These are phyloP conservation scores for Agrochola circellaris DNA, from an alignment of 2,888 invertebrate genomes.

Conservation along the genomic window DNA sequence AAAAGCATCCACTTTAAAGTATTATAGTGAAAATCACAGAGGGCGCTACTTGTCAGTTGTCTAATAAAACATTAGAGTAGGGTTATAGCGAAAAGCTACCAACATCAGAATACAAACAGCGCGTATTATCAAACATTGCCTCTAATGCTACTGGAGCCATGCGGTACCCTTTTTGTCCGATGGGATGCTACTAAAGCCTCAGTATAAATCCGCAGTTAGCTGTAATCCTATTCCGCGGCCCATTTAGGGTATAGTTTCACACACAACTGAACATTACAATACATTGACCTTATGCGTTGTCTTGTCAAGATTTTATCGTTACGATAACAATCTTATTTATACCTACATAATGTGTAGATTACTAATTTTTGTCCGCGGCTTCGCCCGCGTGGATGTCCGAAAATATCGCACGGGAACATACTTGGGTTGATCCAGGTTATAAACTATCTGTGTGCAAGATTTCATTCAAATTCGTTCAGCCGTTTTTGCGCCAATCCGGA, in stretches of 20 bases:
- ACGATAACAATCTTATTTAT: slow-evolving; percentile 12
- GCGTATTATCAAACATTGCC: slow-evolving; percentile 81
- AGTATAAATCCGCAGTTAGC: slow-evolving; percentile 85
- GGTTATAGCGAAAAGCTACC: slow-evolving; percentile 45
- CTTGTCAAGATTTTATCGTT: slow-evolving; percentile 66
- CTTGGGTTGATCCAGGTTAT: too few species aligned
- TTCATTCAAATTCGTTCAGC: too few species aligned
- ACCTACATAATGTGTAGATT: not conserved
- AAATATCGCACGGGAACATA: too few species aligned
- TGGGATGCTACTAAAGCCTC: slow-evolving; percentile 83
- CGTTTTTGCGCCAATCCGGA: too few species aligned
- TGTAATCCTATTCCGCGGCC: slow-evolving; percentile 83
- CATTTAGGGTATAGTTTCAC: slow-evolving; percentile 81
- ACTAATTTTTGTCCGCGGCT: too few species aligned
- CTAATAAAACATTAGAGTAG: slow-evolving; percentile 47
- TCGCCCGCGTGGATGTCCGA: too few species aligned
- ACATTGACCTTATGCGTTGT: slow-evolving; percentile 73
- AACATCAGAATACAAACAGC: slow-evolving; percentile 71
- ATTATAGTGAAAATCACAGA: slow-evolving; percentile 32
- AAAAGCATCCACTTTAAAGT: not conserved
- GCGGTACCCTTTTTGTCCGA: slow-evolving; percentile 80
- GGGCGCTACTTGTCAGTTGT: slow-evolving; percentile 60
- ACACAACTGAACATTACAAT: slow-evolving; percentile 78
- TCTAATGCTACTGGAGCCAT: slow-evolving; percentile 77
- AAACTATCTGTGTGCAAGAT: too few species aligned